Base-by-base conservation (phyloP, 2,113 vertebrate species). In the Vidua chalybeata region DNA sequence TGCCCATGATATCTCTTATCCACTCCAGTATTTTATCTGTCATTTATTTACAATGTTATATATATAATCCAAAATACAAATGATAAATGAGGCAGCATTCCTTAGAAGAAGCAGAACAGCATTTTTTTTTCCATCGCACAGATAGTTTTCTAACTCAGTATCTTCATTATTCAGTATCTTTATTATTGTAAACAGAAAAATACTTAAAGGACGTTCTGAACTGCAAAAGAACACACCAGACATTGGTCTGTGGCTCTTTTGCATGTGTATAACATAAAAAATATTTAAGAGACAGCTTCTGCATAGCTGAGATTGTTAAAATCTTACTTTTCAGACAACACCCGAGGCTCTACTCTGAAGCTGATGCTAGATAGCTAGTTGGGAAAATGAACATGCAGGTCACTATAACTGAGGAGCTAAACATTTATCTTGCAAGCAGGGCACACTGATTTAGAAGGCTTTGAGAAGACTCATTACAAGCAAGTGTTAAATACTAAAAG, bases 401-500 rank as follows among this genome's bases (percentile, higher is more conserved):
- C 19, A 27, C 35, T 43, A 3, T 48, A 74, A 58, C 2, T 28
- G 24, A 79, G 39, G 27, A 66, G n/a, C 3, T 31, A 68, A 78
- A 82, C 14, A 58, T 68, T 67, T 64, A 33, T 56, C 21, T 76
- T 69, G 39, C 22, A 31, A 39, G 22, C 31, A 77, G 37, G 64
- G 33, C 33, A 66, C 35, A 39, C 9, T 35, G 55, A 67, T 48
- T 61, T 35, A 48, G 64, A 62, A 85, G 26, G 33, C 35, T 86
- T 92, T 46, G 63, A 92, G 73, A 84, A 88, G 33, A 24, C 27
- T 82, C 54, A 6, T 69, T 91, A 51, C 74, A 24, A 49, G 69
- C 41, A 87, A 92, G 89, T 64, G 87, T 95, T 95, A 91, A 97
- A 93, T 79, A n/a, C 24, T 77, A 33, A 10, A 83, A 68, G 72